These are phyloP conservation scores for Leptobrachium leishanense DNA, from an alignment of 2,113 vertebrate species.

Conservation along the genomic window DNA sequence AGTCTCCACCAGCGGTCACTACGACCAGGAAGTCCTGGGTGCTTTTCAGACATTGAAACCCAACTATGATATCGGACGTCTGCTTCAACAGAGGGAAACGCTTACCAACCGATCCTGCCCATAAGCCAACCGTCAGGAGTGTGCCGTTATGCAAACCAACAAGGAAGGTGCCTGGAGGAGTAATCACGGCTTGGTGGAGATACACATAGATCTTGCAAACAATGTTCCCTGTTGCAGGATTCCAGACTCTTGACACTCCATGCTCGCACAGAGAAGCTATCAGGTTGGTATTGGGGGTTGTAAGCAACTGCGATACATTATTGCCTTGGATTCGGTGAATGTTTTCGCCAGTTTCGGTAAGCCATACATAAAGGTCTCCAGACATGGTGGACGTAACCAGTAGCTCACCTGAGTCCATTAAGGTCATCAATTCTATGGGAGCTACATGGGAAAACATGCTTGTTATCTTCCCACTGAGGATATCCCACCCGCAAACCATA, in stretches of 20 bases:
- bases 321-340: slow-evolving; percentile 59
- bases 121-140: slow-evolving; percentile 72
- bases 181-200: slow-evolving; percentile 64
- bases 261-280: slow-evolving; percentile 67
- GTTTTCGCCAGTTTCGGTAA: slow-evolving; percentile 63
- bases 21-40: slow-evolving; percentile 70
- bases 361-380: slow-evolving; percentile 72
- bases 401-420: slow-evolving; percentile 58
- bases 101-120: slow-evolving; percentile 71
- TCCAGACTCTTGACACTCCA: slow-evolving; percentile 69
- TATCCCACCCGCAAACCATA: slow-evolving; percentile 67
- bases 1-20: slow-evolving; percentile 57
- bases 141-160: slow-evolving; percentile 59
- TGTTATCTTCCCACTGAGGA: slow-evolving; percentile 52
- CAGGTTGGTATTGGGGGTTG: slow-evolving; percentile 63
- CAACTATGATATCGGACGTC: slow-evolving; percentile 55
- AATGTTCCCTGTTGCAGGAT: slow-evolving; percentile 57
- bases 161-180: slow-evolving; percentile 72
- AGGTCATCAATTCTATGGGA: slow-evolving; percentile 58
- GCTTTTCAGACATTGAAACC: slow-evolving; percentile 64
- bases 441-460: slow-evolving; percentile 61
- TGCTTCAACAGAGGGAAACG: slow-evolving; percentile 59
- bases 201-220: slow-evolving; percentile 66
- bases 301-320: slow-evolving; percentile 61
- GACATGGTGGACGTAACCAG: slow-evolving; percentile 63